Base-by-base conservation (phyloP, 2,113 vertebrate genomes). In the Carassius carassius region DNA sequence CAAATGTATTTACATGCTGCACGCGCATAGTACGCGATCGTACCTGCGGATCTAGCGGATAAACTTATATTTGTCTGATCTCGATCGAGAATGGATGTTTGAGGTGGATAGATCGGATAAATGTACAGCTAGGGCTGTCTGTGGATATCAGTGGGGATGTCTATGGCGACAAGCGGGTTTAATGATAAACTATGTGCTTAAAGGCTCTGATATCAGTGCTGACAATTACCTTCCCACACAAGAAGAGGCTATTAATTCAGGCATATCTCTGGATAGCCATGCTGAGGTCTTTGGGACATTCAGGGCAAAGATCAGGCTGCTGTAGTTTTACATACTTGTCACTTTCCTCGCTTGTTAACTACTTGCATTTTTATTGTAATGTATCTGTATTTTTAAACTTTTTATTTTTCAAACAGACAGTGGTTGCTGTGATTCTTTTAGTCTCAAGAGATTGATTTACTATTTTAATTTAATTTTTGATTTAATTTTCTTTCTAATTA, bases 1-100 rank as follows among this genome's bases (percentile, higher is more conserved):
- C 23, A 11, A 29, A 65, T 79, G 58, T 81, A 49, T 81, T 81
- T 51, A 81, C 62, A 81, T 81, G 78, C 78, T 51, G 62, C 41
- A 67, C 25, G 62, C 17, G 3, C 47, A 81, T 25, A 47, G 9
- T 32, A 81, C 23, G 60, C 17, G 62, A 67, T 81, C 8, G 47
- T 7, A 32, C 41, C 23, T 32, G 16, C 62, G 25, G 78, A 65
- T 63, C 4, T 25, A 8, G 21, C 12, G 5, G 23, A 67, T 51
- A 32, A 67, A 67, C 78, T 32, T 67, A 19, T 13, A 32, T 11
- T 17, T 29, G 37, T 29, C 60, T 80, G 32, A 2, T 80, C 3
- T 81, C 32, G 62, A 67, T 35, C 49, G 25, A 8, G 16, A 51
- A 49, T 51, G 16, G 14, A 62, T 13, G 23, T 17, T n/a, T 14